Conservation (phyloP, 2,113 vertebrate species). For the Suricata suricatta region DNA sequence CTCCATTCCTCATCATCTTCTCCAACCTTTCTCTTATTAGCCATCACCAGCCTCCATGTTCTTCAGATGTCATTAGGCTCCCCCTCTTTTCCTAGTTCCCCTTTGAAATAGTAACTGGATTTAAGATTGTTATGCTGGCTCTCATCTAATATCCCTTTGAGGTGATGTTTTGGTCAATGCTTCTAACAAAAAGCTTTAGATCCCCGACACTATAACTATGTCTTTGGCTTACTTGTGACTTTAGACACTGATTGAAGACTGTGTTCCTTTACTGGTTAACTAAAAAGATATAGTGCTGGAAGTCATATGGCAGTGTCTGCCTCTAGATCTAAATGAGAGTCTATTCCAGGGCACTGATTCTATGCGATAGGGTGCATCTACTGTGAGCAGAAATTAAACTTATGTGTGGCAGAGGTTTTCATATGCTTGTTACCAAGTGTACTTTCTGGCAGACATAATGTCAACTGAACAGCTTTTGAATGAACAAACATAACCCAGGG, state of each 20-base stretch:
- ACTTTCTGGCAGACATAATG: neutral
- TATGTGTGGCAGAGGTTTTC: neutral
- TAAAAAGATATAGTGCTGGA: neutral
- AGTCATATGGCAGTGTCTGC: neutral
- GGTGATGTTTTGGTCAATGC: neutral
- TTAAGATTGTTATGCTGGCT: neutral
- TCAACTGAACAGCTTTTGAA: neutral
- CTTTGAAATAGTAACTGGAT: conserved; percentile 17
- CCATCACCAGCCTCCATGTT: neutral
- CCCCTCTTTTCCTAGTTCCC: neutral
- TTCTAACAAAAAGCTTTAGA: neutral
- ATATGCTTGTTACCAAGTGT: neutral
- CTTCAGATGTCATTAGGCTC: conserved; percentile 9
- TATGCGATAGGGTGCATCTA: neutral
- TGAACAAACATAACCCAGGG: neutral
- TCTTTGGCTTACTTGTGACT: neutral
- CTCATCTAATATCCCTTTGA: neutral
- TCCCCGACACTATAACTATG: neutral
- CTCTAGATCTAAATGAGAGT: neutral
- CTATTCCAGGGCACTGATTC: neutral
- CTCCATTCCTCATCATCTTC: neutral
- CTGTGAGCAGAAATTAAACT: neutral
- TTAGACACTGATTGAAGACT: neutral
- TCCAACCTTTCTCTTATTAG: neutral
- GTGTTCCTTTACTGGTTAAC: neutral